Base-by-base conservation (phyloP, 1,140 invertebrate species). In the Agrilus planipennis region DNA sequence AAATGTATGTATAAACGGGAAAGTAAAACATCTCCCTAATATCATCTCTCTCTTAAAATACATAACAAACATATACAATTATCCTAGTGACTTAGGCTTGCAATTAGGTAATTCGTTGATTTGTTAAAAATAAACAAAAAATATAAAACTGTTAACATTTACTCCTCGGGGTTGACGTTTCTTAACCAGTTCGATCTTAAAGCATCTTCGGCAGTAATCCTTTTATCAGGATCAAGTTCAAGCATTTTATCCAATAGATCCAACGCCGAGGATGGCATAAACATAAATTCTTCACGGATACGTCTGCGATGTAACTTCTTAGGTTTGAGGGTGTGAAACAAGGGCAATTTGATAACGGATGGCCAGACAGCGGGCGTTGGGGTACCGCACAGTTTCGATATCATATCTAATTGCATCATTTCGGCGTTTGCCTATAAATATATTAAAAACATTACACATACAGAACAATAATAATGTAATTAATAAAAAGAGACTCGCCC, bases 291-390 rank as follows among this genome's bases (percentile, higher is more conserved):
- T 57, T 99, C 93, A 27, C 90, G 70, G 14, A 99, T 67, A 45
- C 84, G 76, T 41, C 95, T 72, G 45, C 88, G 73, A 64, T 96
- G 84, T 23, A 80, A 75, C 49, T 89, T 89, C 65, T 95, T 96
- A 18, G 89, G 87, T 58, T 93, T 89, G 12, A 98, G 72, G 11
- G 84, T 83, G 55, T 90, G 78, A 75, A 90, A 99, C 0, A 89
- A 71, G 2, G 93, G 92, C 32, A 99, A 68, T 60, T 93, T 85
- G 42, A 93, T 90, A 14, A 99, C 94, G 58, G 85, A 83, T 1
- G 95, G 94, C 96, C 96, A 99, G 29, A 89, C 87, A n/a, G 89
- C 89, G 0, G 94, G 93, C 39, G 84, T 82, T 0, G 94, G 94
- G 1, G 92, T 92, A 2, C 96, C 96, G 68, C 96, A 99, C 9